Conservation (phyloP, 2,797 vertebrate species). For the Clarias platycephalus region DNA sequence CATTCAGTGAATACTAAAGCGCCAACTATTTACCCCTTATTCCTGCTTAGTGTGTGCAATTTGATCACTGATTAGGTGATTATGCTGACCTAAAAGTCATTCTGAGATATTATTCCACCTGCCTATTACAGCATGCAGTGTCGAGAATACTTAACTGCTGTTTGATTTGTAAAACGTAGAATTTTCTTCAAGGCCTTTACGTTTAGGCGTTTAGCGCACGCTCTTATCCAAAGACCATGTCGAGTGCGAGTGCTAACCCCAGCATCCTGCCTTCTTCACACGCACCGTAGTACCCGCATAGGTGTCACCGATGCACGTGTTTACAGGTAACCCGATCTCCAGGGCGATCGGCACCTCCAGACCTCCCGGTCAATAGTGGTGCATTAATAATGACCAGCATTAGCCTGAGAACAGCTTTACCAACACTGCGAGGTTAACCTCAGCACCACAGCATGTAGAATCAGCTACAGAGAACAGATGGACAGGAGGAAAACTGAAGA, state of each 20-base stretch:
- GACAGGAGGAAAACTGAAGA: not conserved
- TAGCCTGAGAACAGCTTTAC: slow-evolving; percentile 45
- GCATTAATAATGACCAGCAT: slow-evolving; percentile 72
- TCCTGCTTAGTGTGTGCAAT: not conserved
- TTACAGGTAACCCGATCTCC: slow-evolving; percentile 69
- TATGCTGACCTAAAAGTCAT: not conserved
- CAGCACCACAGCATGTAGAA: slow-evolving; percentile 22
- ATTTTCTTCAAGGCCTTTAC: slow-evolving; percentile 19
- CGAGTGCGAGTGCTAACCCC: slow-evolving; percentile 18
- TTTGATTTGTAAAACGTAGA: slow-evolving; percentile 18
- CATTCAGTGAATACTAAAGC: not conserved
- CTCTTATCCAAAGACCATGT: not conserved
- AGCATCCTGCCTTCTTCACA: not conserved
- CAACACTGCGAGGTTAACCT: slow-evolving; percentile 42
- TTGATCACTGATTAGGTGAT: not conserved
- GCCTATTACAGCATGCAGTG: not conserved
- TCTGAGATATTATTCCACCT: not conserved
- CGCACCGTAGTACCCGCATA: not conserved
- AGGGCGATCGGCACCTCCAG: slow-evolving; percentile 67
- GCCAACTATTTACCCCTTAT: not conserved
- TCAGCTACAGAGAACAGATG: not conserved
- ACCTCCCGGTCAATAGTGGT: slow-evolving; percentile 71
- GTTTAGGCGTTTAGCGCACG: no score
- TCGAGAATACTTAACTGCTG: slow-evolving; percentile 4
- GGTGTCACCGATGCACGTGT: slow-evolving; percentile 60